Conservation (phyloP, 23 tunicate genomes). For the Diplosoma virens region DNA sequence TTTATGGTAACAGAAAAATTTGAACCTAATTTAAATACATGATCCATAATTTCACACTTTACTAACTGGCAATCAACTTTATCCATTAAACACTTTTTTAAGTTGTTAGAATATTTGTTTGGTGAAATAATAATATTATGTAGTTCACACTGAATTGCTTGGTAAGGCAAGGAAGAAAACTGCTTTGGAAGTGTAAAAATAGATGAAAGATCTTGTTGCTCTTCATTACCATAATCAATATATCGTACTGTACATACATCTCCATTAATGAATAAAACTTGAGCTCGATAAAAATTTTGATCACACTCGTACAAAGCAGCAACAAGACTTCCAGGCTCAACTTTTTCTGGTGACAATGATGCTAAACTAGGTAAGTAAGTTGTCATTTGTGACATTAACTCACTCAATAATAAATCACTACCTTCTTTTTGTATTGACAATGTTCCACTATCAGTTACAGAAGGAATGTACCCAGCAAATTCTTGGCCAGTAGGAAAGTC, state of each 20-base stretch:
- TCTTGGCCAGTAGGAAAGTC: background rate
- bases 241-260: constrained; percentile 18
- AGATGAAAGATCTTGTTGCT: constrained; percentile 26
- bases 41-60: constrained; percentile 6
- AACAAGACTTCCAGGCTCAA: constrained; percentile 28
- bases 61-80: background rate
- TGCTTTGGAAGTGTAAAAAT: constrained; percentile 29
- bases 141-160: constrained; percentile 43
- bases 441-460: constrained; percentile 12
- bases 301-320: constrained; percentile 39
- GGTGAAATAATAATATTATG: constrained; percentile 10
- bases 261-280: constrained; percentile 11
- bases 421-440: constrained; percentile 22
- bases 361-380: background rate
- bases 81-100: background rate
- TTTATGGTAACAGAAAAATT: background rate
- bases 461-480: constrained; percentile 15
- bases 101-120: background rate
- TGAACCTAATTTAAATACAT: background rate
- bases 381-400: constrained; percentile 22
- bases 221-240: constrained; percentile 59
- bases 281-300: constrained; percentile 52
- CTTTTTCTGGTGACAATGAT: background rate
- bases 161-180: constrained; percentile 33
- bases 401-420: constrained; percentile 6